Base-by-base conservation (phyloP, 2,113 vertebrate species). In the Rutilus rutilus region DNA sequence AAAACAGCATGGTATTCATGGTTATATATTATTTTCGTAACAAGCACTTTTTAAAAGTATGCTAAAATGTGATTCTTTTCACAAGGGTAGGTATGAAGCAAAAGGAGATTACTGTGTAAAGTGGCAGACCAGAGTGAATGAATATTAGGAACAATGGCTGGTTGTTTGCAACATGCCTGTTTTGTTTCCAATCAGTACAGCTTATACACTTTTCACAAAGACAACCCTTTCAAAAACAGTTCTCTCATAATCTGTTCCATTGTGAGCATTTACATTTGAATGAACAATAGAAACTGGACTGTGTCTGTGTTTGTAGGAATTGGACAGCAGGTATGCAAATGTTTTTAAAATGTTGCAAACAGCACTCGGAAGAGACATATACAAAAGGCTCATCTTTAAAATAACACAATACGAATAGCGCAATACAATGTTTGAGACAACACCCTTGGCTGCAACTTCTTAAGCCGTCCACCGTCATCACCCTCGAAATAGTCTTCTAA, bases 381-480 rank as follows among this genome's bases (percentile, higher is more conserved):
- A 6, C 2, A 77, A 54, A 77, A 47, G 73, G n/a, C 73, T 17
- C 14, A 15, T 75, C 15, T 9, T 50, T 33, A 33, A 77, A 77
- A 27, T 52, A 27, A 21, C 8, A 57, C 7, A 6, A 69, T 11
- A 21, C 1, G 33, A 39, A 69, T 10, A 42, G n/a, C 23, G 4
- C 4, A 60, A 78, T 59, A 36, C 19, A 23, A 39, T 23, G 19
- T 80, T 30, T 50, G 36, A 27, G 57, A 50, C 60, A 50, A 67
- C 39, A 47, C 59, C 42, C 39, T 30, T 81, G 62, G 45, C 62
- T 21, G 36, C 39, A 27, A 52, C 59, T 81, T 64, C 25, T 30
- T 77, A 77, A 54, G 75, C 36, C 11, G 30, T 77, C 84, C 47
- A 57, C 45, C 25, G 88, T 84, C 79, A 84, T 76, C 57, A 87